phyloP scores from a whole-genome alignment of 2,888 invertebrate species.

The Merodon equestris region DNA sequence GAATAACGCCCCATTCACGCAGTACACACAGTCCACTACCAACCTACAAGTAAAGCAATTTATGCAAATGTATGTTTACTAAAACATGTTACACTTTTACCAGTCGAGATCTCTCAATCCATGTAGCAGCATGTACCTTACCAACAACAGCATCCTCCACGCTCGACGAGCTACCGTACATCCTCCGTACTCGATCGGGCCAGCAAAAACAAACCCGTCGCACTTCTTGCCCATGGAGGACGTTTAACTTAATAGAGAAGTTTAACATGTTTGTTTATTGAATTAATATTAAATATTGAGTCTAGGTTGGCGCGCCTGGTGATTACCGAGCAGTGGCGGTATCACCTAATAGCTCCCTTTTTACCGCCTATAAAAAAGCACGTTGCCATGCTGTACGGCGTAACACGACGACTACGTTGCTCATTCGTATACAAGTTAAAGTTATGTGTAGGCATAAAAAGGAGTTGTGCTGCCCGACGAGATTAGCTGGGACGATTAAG shows the following conservation, averaged over 20 bases:
- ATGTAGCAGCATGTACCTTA: constrained; percentile 6
- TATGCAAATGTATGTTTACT: constrained; percentile 60
- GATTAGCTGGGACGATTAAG: constrained; percentile 8
- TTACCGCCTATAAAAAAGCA: constrained; percentile 32
- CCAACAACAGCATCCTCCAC: constrained; percentile 3
- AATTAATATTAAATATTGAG: constrained; percentile 62
- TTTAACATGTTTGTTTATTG: constrained; percentile 64
- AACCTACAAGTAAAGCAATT: constrained; percentile 33
- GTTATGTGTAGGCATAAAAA: constrained; percentile 3
- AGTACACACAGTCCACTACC: too few relatives aligned
- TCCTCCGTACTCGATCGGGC: too few relatives aligned
- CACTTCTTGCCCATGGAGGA: constrained; percentile 29
- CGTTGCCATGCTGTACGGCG: constrained; percentile 32
- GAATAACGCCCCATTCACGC: too few relatives aligned
- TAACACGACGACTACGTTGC: not conserved
- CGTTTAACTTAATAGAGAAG: constrained; percentile 61
- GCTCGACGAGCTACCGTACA: constrained; percentile 27
- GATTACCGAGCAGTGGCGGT: constrained; percentile 46
- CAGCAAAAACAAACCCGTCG: constrained; percentile 18
- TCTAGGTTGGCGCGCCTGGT: constrained; percentile 31
- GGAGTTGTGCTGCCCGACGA: too few relatives aligned
- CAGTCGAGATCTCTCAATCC: constrained; percentile 25
- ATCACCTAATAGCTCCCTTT: constrained; percentile 53
- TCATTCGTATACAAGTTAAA: constrained; percentile 1
- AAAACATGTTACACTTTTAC: constrained; percentile 56